Base-by-base conservation (phyloP, 2,888 invertebrate genomes). In the Isotomurus palustris region DNA sequence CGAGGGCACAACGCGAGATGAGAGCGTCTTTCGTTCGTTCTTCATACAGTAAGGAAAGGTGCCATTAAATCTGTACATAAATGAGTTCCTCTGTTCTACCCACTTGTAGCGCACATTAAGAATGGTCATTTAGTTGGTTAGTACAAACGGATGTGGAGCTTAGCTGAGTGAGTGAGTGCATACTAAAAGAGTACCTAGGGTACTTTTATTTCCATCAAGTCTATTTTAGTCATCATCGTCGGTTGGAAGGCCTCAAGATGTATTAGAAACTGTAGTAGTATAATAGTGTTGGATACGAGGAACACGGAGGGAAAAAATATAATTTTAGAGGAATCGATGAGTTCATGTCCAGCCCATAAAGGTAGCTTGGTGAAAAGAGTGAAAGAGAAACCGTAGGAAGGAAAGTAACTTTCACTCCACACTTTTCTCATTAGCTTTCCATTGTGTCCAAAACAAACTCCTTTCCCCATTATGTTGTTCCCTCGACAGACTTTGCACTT, bases 371-470 rank as follows among this genome's bases (percentile, higher is more conserved):
- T 10, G 38, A 8, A 38, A 4, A 38, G 38, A 14, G 38, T n/a
- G 38, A 38, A 19, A 10, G 14, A 32, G 32, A 14, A 32, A 32
- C 8, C 8, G 14, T 32, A 14, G 32, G 14, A 10, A 32, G 32
- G 32, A 38, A 17, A 35, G 35, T 35, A 49, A 49, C 32, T 49
- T 49, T 49, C 28, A 24, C 3, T 35, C n/a, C 48, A 35, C 48
- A 49, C 48, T 49, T 49, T 49, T 49, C 48, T 49, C 48, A 49
- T 49, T 49, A 49, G 48, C 28, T 49, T 47, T 38, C 48, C 48
- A 49, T 49, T 49, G 48, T 49, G 48, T 21, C n/a, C 12, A 28
- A 22, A 35, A 49, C 48, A 49, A 49, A 49, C 48, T 49, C 27
- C 35, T 49, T 49, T 35, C 17, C n/a, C 25, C 21, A 32, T 22